A percentile compares a stretch with the other conserved stretches of the same genome.
phyloP scores from a whole-genome alignment of 2,888 invertebrate genomes.

The Pheosia tremula region DNA sequence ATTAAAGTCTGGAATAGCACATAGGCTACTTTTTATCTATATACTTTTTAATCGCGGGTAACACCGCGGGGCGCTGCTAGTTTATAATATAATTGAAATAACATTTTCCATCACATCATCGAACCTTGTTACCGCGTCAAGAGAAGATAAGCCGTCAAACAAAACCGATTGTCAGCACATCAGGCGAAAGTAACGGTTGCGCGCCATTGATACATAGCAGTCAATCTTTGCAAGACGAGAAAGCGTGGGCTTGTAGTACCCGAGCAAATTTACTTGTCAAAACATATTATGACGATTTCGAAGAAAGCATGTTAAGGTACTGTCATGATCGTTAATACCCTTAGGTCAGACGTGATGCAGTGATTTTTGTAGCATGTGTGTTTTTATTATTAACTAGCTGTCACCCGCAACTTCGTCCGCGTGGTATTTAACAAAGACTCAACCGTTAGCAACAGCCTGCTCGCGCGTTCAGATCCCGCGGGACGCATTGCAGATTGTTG shows the following conservation, averaged over 20 bases:
- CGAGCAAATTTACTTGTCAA: conserved; percentile 59
- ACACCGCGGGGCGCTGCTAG: too few relatives aligned
- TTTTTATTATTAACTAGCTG: not conserved
- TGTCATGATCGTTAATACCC: conserved; percentile 22
- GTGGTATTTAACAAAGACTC: too few relatives aligned
- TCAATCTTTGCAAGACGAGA: conserved; percentile 46
- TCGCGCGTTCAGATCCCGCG: too few relatives aligned
- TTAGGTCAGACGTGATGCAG: conserved; percentile 33
- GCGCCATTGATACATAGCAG: conserved; percentile 35
- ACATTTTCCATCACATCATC: conserved; percentile 3
- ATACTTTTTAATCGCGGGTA: too few relatives aligned
- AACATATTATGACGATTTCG: conserved; percentile 52
- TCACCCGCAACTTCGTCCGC: too few relatives aligned
- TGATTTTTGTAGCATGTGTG: conserved; percentile 23
- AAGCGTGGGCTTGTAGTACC: conserved; percentile 41
- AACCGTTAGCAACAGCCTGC: too few relatives aligned
- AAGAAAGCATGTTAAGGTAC: conserved; percentile 42
- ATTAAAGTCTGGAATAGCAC: too few relatives aligned
- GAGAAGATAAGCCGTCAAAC: conserved; percentile 33
- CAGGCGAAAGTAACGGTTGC: conserved; percentile 49
- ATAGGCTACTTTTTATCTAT: too few relatives aligned
- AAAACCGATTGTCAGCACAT: conserved; percentile 33
- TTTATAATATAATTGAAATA: not conserved
- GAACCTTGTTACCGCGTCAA: conserved; percentile 15
- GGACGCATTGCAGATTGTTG: too few relatives aligned